phyloP scores from a whole-genome alignment of 2,797 vertebrate genomes.

The Poeciliopsis paucimaculata region DNA sequence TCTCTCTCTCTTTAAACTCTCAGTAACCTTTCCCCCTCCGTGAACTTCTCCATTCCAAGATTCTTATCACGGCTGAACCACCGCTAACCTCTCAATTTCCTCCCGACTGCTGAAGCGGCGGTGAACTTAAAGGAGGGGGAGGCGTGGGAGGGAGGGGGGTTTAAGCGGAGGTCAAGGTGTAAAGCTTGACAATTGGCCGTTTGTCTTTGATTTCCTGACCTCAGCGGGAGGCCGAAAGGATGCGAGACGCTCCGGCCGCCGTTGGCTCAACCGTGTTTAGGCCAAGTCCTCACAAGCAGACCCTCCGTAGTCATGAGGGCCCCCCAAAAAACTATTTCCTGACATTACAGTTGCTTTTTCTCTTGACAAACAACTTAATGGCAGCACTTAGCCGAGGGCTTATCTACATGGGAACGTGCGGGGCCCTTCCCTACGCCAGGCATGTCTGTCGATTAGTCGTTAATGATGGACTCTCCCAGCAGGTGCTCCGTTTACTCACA shows the following conservation, averaged over 20 bases:
- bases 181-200: constrained; percentile 77
- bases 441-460: background rate
- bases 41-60: constrained; percentile 84
- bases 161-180: constrained; percentile 80
- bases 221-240: constrained; percentile 58
- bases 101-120: constrained; percentile 68
- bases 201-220: constrained; percentile 82
- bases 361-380: constrained; percentile 56
- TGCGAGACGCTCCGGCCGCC: constrained; percentile 61
- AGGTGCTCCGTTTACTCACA: constrained; percentile 66
- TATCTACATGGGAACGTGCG: constrained; percentile 37
- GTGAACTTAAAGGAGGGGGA: constrained; percentile 67
- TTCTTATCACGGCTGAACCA: constrained; percentile 84
- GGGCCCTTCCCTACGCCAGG: constrained; percentile 8
- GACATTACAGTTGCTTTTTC: constrained; percentile 40
- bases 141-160: constrained; percentile 65
- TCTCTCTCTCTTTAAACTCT: constrained; percentile 79
- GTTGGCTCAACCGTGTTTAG: constrained; percentile 47
- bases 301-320: constrained; percentile 49
- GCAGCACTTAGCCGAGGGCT: constrained; percentile 25
- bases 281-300: constrained; percentile 48
- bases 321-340: constrained; percentile 55
- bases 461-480: constrained; percentile 28
- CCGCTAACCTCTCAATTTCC: constrained; percentile 80
- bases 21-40: constrained; percentile 80